These are phyloP conservation scores for Columba guinea DNA, from an alignment of 2,797 vertebrate genomes.

Conservation along the genomic window DNA sequence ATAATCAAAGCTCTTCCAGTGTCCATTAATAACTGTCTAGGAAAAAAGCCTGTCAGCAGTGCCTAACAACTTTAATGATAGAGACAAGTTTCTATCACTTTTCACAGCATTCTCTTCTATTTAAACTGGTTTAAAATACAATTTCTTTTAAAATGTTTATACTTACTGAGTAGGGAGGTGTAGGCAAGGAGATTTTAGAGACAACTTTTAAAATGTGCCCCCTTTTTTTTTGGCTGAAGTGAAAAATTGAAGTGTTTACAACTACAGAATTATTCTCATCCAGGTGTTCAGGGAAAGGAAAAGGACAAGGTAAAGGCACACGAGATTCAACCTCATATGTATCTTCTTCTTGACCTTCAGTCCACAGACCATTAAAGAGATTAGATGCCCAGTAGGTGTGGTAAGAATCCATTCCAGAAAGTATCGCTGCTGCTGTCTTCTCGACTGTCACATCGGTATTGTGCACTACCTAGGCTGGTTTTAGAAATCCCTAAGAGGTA, in stretches of 20 bases:
- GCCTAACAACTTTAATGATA: background rate
- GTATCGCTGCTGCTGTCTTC: background rate
- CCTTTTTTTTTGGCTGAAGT: constrained; percentile 84
- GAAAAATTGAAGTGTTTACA: constrained; percentile 91
- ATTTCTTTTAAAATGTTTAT: constrained; percentile 17
- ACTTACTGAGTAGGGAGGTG: constrained; percentile 98
- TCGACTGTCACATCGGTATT: background rate
- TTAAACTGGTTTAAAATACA: background rate
- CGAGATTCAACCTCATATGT: constrained; percentile 93
- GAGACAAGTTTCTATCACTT: background rate
- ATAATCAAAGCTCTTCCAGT: background rate
- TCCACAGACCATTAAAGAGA: constrained; percentile 77
- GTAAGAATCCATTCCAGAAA: constrained; percentile 88
- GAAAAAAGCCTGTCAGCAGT: background rate
- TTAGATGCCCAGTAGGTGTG: constrained; percentile 82
- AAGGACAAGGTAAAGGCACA: constrained; percentile 91
- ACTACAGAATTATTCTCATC: constrained; percentile 90
- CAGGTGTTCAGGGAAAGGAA: constrained; percentile 82
- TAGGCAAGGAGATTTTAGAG: constrained; percentile 95
- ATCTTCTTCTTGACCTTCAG: constrained; percentile 88
- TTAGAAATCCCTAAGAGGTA: background rate
- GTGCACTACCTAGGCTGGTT: constrained; percentile 1
- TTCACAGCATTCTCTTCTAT: background rate
- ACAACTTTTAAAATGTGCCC: constrained; percentile 92
- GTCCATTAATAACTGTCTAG: background rate